These are phyloP conservation scores for Platorchestia sp. DNA, from an alignment of 1,140 invertebrate species.

Conservation along the genomic window DNA sequence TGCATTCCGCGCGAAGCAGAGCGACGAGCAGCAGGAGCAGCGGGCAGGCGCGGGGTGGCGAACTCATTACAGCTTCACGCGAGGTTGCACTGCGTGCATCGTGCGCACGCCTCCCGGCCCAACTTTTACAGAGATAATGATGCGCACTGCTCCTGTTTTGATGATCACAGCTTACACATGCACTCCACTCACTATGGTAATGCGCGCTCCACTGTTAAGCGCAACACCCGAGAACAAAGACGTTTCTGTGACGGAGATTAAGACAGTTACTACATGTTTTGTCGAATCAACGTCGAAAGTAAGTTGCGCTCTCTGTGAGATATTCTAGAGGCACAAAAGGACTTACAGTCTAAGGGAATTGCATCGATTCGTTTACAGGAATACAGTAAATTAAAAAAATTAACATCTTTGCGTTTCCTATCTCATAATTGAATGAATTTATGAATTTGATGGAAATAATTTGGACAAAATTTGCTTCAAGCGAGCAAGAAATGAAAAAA, in stretches of 20 bases:
- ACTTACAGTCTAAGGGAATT: too few relatives aligned
- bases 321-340: too few relatives aligned
- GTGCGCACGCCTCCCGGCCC: background rate
- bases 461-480: too few relatives aligned
- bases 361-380: too few relatives aligned
- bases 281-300: background rate
- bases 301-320: background rate
- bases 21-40: background rate
- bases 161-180: background rate
- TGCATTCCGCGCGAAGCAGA: constrained; percentile 10
- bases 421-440: too few relatives aligned
- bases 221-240: background rate
- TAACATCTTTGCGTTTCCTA: too few relatives aligned
- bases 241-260: background rate
- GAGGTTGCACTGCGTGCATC: constrained; percentile 29
- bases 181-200: background rate
- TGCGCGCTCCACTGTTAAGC: background rate
- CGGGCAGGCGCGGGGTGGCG: background rate
- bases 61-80: constrained; percentile 42
- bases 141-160: constrained; percentile 14
- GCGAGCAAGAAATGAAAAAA: too few relatives aligned
- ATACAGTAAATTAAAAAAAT: too few relatives aligned
- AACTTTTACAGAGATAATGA: constrained; percentile 51
- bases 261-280: background rate
- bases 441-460: too few relatives aligned